phyloP scores from a whole-genome alignment of 2,797 vertebrate genomes.

The Babyrousa celebensis region DNA sequence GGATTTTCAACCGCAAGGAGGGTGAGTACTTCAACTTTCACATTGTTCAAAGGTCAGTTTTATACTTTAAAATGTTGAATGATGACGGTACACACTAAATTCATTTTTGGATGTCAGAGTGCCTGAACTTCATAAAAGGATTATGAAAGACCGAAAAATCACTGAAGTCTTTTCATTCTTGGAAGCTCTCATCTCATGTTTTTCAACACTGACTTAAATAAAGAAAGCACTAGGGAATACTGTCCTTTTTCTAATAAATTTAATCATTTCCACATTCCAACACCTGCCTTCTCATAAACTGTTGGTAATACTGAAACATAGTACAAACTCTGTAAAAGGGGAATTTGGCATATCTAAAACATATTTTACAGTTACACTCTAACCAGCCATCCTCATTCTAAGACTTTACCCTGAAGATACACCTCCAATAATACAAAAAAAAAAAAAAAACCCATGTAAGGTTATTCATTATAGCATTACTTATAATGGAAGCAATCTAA shows the following conservation, averaged over 20 bases:
- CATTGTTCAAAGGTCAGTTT: too few relatives aligned
- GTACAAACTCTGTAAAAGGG: neutral
- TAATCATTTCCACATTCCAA: neutral
- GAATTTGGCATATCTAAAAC: neutral
- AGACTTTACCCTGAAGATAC: too few relatives aligned
- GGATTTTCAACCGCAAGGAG: too few relatives aligned
- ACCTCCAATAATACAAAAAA: too few relatives aligned
- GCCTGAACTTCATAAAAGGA: neutral
- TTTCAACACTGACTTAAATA: slow-evolving; percentile 1
- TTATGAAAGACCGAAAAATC: slow-evolving; percentile 2
- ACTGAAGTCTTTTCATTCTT: neutral
- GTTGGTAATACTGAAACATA: neutral
- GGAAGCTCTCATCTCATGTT: neutral
- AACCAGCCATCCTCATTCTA: too few relatives aligned
- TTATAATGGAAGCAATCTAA: neutral
- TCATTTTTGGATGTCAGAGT: neutral
- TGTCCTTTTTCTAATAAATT: neutral
- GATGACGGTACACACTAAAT: neutral
- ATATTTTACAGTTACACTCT: neutral
- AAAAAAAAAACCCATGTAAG: too few relatives aligned
- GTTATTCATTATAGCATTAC: too few relatives aligned
- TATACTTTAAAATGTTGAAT: neutral
- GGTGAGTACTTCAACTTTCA: too few relatives aligned
- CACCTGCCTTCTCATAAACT: neutral
- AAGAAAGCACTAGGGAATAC: neutral